Conservation (phyloP, 1,140 invertebrate genomes). For the Drosophila carrolli region DNA sequence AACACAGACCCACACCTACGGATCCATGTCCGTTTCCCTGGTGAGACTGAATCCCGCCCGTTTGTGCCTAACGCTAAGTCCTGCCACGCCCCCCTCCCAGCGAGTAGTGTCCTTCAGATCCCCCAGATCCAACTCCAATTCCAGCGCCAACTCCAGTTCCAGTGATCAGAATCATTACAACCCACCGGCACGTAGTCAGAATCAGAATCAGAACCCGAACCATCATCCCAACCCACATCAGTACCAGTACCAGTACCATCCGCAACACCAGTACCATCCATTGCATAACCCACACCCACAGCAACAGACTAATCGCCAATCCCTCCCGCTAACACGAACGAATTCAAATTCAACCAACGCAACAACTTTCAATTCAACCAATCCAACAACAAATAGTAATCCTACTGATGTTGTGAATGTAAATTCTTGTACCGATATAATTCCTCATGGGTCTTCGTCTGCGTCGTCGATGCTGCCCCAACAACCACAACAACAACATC, state of each 20-base stretch:
- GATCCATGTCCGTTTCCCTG: conserved; percentile 74
- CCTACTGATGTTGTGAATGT: conserved; percentile 84
- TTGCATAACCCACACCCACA: conserved; percentile 52
- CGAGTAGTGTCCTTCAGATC: conserved; percentile 45
- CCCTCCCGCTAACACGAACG: conserved; percentile 84
- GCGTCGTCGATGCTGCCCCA: conserved; percentile 41
- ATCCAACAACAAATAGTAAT: conserved; percentile 84
- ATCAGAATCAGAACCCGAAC: conserved; percentile 3
- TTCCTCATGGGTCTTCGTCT: conserved; percentile 77
- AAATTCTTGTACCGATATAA: conserved; percentile 84
- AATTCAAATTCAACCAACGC: conserved; percentile 83
- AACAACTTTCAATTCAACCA: conserved; percentile 81
- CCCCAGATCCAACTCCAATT: conserved; percentile 9
- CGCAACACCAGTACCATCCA: conserved; percentile 43
- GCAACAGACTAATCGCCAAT: conserved; percentile 84
- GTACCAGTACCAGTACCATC: conserved; percentile 35
- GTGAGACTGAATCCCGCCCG: conserved; percentile 72
- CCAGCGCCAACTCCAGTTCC: conserved; percentile 13
- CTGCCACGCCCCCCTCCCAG: conserved; percentile 24
- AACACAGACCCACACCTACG: conserved; percentile 46
- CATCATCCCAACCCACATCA: conserved; percentile 45
- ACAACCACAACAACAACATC: conserved; percentile 57
- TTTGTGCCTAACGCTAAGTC: conserved; percentile 67
- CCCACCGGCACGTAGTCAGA: conserved; percentile 28
- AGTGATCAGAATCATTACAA: conserved; percentile 42